Base-by-base conservation (phyloP, 1,140 invertebrate species). In the Bathynomus jamesi region DNA sequence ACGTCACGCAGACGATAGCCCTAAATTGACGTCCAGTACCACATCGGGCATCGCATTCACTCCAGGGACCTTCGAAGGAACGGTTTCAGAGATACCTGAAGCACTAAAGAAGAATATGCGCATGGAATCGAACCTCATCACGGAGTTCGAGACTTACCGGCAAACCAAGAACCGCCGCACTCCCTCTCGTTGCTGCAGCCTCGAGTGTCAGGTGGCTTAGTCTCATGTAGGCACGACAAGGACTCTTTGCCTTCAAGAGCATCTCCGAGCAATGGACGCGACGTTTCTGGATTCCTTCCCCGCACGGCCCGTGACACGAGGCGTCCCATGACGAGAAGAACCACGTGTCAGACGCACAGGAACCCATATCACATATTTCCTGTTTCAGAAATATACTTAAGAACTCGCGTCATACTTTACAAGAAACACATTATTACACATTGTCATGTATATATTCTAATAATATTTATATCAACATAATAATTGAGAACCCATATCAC, bases 121-220 rank as follows among this genome's bases (percentile, higher is more conserved):
- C n/a, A n/a, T n/a, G n/a, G n/a, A n/a, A n/a, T n/a, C n/a, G n/a
- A n/a, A n/a, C n/a, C n/a, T n/a, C n/a, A n/a, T n/a, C n/a, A n/a
- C n/a, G n/a, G n/a, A n/a, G n/a, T n/a, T n/a, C n/a, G n/a, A n/a
- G n/a, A n/a, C n/a, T 87, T 85, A 21, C 89, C 88, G 25, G 83
- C 80, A 74, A 88, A 89, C 90, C 89, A 91, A 74, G 87, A 84
- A 0, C 86, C 87, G 24, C 85, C 85, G 79, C 89, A 91, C 5
- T 85, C 82, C 67, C 84, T 84, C 32, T 85, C 85, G 61, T 85
- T 86, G 65, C 84, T 84, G 76, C 90, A 91, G 3, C 84, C 83
- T 76, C 87, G 82, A 0, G 84, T 83, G 4, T 82, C 84, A 67
- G 85, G 83, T 0, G 89, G 89, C 75, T 85, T 82, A 76, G 27